phyloP scores from a whole-genome alignment of 1,140 invertebrate genomes.

The Battus philenor region DNA sequence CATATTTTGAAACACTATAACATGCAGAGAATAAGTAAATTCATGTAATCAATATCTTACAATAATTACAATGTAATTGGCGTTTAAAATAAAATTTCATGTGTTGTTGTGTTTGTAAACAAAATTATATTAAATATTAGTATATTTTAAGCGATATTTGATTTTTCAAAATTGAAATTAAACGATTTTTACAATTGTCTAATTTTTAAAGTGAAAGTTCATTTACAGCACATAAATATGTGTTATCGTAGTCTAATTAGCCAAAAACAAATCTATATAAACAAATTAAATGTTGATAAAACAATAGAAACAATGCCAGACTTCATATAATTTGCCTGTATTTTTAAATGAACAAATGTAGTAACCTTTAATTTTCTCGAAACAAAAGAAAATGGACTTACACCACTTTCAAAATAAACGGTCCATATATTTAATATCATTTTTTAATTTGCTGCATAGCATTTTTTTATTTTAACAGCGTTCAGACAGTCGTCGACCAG shows the following conservation, averaged over 20 bases:
- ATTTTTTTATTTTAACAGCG: no score
- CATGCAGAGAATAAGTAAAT: slow-evolving; percentile 24
- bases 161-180: no score
- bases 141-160: slow-evolving; percentile 12
- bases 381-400: slow-evolving; percentile 9
- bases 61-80: slow-evolving; percentile 20
- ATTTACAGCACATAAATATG: slow-evolving; percentile 18
- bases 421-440: no score
- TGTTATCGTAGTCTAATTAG: slow-evolving; percentile 19
- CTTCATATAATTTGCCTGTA: slow-evolving; percentile 7
- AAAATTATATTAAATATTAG: slow-evolving; percentile 13
- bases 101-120: slow-evolving; percentile 16
- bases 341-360: slow-evolving; percentile 7
- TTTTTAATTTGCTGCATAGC: no score
- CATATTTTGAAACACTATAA: slow-evolving; percentile 14
- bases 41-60: slow-evolving; percentile 22
- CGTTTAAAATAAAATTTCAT: slow-evolving; percentile 16
- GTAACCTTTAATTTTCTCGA: slow-evolving; percentile 2
- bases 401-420: slow-evolving; percentile 7
- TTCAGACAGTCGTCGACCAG: no score
- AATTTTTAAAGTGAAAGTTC: slow-evolving; percentile 16
- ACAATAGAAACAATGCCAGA: not conserved
- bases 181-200: slow-evolving; percentile 17
- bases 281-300: not conserved
- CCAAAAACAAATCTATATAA: slow-evolving; percentile 19